phyloP scores from a whole-genome alignment of 2,888 invertebrate genomes.

The Dasypolia templi region DNA sequence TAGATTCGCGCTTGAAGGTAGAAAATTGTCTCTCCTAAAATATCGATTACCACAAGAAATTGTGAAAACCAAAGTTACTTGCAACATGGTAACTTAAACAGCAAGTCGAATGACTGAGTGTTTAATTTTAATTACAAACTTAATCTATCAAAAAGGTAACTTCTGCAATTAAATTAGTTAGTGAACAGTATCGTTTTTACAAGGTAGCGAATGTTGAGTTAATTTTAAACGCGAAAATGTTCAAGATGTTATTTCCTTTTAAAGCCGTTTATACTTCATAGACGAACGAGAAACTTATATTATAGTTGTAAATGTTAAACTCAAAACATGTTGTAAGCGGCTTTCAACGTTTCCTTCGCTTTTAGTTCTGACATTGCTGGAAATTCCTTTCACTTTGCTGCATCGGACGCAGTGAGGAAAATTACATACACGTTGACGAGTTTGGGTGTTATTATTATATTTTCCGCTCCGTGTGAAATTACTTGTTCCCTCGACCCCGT shows the following conservation, averaged over 20 bases:
- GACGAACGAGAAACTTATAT: conserved; percentile 6
- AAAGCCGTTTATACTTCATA: conserved; percentile 1
- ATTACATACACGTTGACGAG: conserved; percentile 21
- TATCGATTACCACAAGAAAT: too few relatives aligned
- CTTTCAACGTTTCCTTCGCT: conserved; percentile 23
- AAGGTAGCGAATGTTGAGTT: too few relatives aligned
- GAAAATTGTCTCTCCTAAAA: too few relatives aligned
- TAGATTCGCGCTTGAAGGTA: background rate
- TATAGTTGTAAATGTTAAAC: conserved; percentile 33
- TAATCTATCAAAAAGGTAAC: background rate
- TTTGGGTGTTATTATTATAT: background rate
- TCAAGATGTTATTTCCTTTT: background rate
- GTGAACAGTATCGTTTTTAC: background rate
- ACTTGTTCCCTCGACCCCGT: too few relatives aligned
- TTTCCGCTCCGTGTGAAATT: too few relatives aligned
- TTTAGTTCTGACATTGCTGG: conserved; percentile 23
- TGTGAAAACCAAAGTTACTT: background rate
- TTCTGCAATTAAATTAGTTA: background rate
- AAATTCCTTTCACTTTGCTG: conserved; percentile 28
- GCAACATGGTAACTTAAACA: background rate
- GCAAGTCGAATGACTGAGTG: background rate
- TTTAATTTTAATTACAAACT: background rate
- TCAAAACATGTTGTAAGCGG: conserved; percentile 35
- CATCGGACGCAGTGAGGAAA: conserved; percentile 1
- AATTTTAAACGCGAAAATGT: background rate